Conservation (phyloP, 2,888 invertebrate species). For the Ernsta delagoae region DNA sequence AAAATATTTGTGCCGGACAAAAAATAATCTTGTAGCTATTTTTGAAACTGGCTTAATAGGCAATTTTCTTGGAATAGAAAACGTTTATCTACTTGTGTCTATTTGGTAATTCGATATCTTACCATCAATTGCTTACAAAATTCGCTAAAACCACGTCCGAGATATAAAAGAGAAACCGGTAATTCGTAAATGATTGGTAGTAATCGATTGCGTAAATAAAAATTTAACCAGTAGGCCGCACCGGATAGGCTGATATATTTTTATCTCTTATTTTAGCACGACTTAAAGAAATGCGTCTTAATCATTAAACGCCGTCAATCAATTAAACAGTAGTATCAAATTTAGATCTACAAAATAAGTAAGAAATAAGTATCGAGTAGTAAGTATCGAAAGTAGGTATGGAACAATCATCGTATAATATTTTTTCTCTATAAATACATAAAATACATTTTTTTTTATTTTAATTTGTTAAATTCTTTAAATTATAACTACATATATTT, state of each 20-base stretch:
- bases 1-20: not conserved
- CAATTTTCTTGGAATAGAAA: too few species aligned
- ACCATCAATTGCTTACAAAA: constrained; percentile 7
- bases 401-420: too few species aligned
- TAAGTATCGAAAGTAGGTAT: constrained; percentile 8
- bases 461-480: too few species aligned
- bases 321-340: constrained; percentile 46
- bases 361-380: too few species aligned
- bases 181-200: constrained; percentile 47
- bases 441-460: too few species aligned
- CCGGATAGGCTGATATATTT: constrained; percentile 42
- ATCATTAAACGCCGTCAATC: constrained; percentile 66
- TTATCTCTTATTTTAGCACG: constrained; percentile 55
- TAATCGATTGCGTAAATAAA: constrained; percentile 62
- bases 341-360: not conserved
- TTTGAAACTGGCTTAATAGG: not conserved
- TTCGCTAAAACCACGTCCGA: constrained; percentile 18
- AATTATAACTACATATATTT: too few species aligned
- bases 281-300: constrained; percentile 66
- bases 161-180: constrained; percentile 57
- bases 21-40: not conserved
- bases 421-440: too few species aligned
- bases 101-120: not conserved
- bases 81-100: not conserved
- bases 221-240: constrained; percentile 65